These are phyloP conservation scores for Pteronotus mesoamericanus DNA, from an alignment of 2,797 vertebrate species.

Conservation along the genomic window DNA sequence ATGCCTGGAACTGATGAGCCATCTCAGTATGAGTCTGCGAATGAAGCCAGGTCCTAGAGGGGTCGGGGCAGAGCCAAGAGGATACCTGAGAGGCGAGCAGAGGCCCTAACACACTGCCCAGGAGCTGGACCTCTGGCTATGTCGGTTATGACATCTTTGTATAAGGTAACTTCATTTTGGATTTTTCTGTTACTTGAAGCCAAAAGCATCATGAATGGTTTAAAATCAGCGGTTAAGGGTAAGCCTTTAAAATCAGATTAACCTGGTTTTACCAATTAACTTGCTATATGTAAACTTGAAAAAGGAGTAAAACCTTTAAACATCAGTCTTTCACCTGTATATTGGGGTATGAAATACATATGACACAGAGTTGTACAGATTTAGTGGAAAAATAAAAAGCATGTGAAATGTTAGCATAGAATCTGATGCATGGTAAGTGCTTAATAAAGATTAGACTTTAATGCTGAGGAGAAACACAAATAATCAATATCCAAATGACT, in stretches of 20 bases:
- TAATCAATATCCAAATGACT: background rate
- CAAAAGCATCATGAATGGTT: background rate
- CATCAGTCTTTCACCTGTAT: background rate
- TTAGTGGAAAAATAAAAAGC: background rate
- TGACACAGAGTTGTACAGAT: background rate
- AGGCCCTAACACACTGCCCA: background rate
- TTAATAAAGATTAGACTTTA: background rate
- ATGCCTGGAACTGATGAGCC: background rate
- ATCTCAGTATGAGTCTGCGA: background rate
- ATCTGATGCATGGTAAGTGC: background rate
- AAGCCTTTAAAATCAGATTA: background rate
- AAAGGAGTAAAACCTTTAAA: conserved; percentile 18
- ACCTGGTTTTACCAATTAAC: background rate
- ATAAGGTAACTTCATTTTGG: background rate
- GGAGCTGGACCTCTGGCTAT: background rate
- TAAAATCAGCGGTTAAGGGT: background rate
- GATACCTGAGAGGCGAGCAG: background rate
- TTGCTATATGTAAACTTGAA: background rate
- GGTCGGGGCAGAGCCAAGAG: background rate
- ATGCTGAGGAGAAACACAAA: background rate
- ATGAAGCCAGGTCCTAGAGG: background rate
- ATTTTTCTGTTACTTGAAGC: background rate
- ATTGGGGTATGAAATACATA: background rate
- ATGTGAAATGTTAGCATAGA: background rate
- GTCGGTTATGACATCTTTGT: background rate